A percentile compares a stretch with the other conserved stretches of the same genome.
Conservation (phyloP, 2,113 vertebrate genomes). For the Malurus cyaneus region DNA sequence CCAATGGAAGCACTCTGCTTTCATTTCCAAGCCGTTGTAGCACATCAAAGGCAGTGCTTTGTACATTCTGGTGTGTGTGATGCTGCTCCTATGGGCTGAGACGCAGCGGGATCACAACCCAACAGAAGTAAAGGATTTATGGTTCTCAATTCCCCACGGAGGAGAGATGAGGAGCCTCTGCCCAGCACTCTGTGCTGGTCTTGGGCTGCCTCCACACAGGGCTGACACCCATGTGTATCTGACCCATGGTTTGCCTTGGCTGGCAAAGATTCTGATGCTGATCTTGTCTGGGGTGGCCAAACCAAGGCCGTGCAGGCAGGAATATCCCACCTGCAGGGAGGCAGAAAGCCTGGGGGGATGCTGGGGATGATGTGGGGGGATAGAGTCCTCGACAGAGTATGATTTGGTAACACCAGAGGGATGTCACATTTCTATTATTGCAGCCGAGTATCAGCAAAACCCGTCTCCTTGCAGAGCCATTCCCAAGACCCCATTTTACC, state of each 20-base stretch:
- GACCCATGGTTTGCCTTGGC: background rate
- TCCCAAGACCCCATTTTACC: background rate
- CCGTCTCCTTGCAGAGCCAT: background rate
- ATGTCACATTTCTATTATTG: accelerated
- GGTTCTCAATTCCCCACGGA: accelerated
- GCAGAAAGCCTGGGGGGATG: background rate
- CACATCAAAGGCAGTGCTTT: constrained; percentile 37
- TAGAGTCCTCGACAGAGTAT: background rate
- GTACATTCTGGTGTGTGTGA: background rate
- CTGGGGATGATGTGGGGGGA: background rate
- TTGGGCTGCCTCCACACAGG: background rate
- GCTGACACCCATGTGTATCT: background rate
- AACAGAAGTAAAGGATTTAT: background rate
- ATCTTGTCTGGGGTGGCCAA: background rate
- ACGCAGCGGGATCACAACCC: background rate
- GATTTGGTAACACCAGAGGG: background rate
- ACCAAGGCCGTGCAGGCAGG: background rate
- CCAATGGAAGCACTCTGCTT: constrained; percentile 6
- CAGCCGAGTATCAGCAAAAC: accelerated
- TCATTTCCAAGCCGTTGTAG: constrained; percentile 29
- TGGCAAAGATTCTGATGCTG: background rate
- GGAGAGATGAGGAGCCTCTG: background rate
- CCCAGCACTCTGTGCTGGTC: background rate
- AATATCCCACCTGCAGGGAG: background rate
- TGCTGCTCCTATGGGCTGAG: background rate